A percentile compares a stretch with the other conserved stretches of the same genome.
phyloP scores from a whole-genome alignment of 2,797 vertebrate species.

The Mareca penelope region DNA sequence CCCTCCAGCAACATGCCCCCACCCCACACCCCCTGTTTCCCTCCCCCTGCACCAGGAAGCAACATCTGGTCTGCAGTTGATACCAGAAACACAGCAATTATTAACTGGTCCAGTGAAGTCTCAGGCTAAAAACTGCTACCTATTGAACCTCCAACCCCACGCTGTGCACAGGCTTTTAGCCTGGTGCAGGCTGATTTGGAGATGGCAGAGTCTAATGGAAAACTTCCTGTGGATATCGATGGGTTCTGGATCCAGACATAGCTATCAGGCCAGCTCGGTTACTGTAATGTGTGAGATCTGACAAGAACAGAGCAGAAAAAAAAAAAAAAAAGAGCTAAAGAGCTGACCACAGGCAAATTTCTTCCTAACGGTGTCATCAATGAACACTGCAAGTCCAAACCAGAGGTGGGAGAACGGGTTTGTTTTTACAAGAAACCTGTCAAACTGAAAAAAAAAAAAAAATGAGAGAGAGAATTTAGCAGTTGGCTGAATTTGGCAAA shows the following conservation, averaged over 20 bases:
- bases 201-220: background rate
- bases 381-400: background rate
- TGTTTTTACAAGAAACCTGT: constrained; percentile 49
- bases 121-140: background rate
- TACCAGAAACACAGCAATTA: background rate
- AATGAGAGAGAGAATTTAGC: constrained; percentile 29
- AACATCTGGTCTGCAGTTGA: constrained; percentile 22
- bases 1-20: rapidly evolving
- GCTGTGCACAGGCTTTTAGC: background rate
- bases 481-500: constrained; percentile 15
- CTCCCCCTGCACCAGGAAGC: background rate
- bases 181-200: rapidly evolving
- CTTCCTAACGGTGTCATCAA: constrained; percentile 47
- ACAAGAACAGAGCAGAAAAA: rapidly evolving
- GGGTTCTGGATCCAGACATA: background rate
- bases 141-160: constrained; percentile 4
- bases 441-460: background rate
- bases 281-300: background rate
- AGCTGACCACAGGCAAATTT: constrained; percentile 50
- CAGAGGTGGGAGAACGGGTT: background rate
- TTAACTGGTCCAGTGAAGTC: background rate
- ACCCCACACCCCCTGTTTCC: too few species aligned
- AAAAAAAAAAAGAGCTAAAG: background rate
- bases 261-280: background rate
- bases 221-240: background rate